These are phyloP conservation scores for Rhodophaea formosa DNA, from an alignment of 2,888 invertebrate species.

Conservation along the genomic window DNA sequence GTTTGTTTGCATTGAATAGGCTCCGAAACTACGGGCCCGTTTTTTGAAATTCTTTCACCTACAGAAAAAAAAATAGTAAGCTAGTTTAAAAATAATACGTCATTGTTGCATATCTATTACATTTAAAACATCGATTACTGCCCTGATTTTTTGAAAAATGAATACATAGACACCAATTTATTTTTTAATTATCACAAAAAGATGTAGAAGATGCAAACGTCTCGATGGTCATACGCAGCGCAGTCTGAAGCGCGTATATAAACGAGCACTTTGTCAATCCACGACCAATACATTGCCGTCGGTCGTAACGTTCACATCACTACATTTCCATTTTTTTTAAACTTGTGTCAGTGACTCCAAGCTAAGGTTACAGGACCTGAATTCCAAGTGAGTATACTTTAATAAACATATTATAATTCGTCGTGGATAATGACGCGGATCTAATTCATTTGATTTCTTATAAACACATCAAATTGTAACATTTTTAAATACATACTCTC, in stretches of 20 bases:
- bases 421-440: neutral
- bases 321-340: constrained; percentile 49
- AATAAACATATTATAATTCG: constrained; percentile 17
- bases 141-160: too few species aligned
- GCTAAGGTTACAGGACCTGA: constrained; percentile 58
- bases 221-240: constrained; percentile 50
- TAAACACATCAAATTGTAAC: neutral
- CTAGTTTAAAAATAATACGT: too few species aligned
- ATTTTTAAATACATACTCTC: neutral
- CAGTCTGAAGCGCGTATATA: constrained; percentile 66
- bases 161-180: neutral
- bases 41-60: too few species aligned
- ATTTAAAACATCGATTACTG: too few species aligned
- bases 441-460: neutral
- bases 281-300: constrained; percentile 73
- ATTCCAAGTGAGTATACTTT: constrained; percentile 61
- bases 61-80: too few species aligned
- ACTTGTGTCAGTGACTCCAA: constrained; percentile 62
- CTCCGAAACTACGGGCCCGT: too few species aligned
- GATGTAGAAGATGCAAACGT: constrained; percentile 35
- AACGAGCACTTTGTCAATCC: constrained; percentile 61
- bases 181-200: constrained; percentile 13
- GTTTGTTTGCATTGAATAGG: too few species aligned
- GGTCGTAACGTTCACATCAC: constrained; percentile 66
- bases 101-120: too few species aligned